Evolutionary conservation across 2,888 invertebrate genomes (phyloP).

Genomic region (Formica aserva): DNA sequence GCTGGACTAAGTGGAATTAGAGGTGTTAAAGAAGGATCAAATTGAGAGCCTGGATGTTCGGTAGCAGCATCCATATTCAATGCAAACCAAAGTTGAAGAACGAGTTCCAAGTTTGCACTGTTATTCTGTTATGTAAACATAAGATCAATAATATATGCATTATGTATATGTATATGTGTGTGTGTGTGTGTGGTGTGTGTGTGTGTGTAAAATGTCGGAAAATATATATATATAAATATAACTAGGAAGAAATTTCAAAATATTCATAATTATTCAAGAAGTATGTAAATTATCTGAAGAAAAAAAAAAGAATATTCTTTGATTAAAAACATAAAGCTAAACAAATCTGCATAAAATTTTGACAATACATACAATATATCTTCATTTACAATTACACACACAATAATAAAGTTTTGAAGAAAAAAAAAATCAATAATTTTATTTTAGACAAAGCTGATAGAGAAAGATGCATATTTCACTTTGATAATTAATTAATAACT

Average conservation of each 20-base stretch:
- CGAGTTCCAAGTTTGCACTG: slow-evolving; percentile 91
- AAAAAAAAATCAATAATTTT: background rate
- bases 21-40: slow-evolving; percentile 88
- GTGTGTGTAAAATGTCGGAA: too few relatives aligned
- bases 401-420: background rate
- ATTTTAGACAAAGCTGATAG: background rate
- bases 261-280: background rate
- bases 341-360: background rate
- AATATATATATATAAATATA: background rate
- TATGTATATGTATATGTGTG: background rate
- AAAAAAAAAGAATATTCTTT: background rate
- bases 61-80: slow-evolving; percentile 89
- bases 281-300: background rate
- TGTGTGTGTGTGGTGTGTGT: too few relatives aligned
- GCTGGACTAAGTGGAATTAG: slow-evolving; percentile 89
- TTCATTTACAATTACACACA: background rate
- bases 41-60: slow-evolving; percentile 85
- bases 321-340: background rate
- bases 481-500: slow-evolving; percentile 34
- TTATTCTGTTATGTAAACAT: slow-evolving; percentile 42
- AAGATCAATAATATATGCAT: slow-evolving; percentile 5
- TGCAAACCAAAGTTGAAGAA: slow-evolving; percentile 95
- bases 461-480: background rate
- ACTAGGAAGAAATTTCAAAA: background rate
- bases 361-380: background rate